phyloP scores from a whole-genome alignment of 2,888 invertebrate genomes.

The Yponomeuta sedellus region DNA sequence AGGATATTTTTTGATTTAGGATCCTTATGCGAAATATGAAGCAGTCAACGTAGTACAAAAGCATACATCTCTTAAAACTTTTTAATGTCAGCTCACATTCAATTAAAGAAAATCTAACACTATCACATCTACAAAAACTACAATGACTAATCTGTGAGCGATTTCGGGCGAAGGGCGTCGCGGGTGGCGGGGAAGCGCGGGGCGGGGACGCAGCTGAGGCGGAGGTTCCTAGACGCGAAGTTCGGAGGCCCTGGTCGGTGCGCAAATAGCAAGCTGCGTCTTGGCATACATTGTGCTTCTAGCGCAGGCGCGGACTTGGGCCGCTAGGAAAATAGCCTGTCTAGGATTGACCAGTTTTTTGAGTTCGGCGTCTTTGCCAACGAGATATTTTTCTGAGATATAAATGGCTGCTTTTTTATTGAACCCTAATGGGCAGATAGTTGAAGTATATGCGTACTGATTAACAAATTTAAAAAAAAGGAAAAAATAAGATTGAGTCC shows the following conservation, averaged over 20 bases:
- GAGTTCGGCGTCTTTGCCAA: too few species aligned
- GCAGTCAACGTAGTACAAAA: too few species aligned
- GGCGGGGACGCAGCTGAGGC: constrained; percentile 25
- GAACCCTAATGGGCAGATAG: too few species aligned
- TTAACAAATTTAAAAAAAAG: too few species aligned
- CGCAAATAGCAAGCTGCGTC: constrained; percentile 70
- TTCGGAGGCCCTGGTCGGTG: constrained; percentile 56
- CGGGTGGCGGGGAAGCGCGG: constrained; percentile 21
- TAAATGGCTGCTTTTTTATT: too few species aligned
- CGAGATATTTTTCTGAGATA: too few species aligned
- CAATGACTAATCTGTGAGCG: not conserved
- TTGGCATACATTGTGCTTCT: constrained; percentile 64
- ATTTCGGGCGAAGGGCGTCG: not conserved
- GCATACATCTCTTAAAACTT: too few species aligned
- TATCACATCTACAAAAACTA: not conserved
- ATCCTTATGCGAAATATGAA: too few species aligned
- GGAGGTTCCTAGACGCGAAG: constrained; percentile 37
- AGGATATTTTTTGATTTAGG: too few species aligned
- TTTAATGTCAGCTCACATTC: too few species aligned
- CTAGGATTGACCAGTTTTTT: not conserved
- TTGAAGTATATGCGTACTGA: too few species aligned
- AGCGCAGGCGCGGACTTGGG: constrained; percentile 47
- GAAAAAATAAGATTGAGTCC: too few species aligned
- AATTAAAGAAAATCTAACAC: not conserved
- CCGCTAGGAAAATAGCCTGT: constrained; percentile 25